Conservation (phyloP, 2,888 invertebrate species). For the Julus scanicus region DNA sequence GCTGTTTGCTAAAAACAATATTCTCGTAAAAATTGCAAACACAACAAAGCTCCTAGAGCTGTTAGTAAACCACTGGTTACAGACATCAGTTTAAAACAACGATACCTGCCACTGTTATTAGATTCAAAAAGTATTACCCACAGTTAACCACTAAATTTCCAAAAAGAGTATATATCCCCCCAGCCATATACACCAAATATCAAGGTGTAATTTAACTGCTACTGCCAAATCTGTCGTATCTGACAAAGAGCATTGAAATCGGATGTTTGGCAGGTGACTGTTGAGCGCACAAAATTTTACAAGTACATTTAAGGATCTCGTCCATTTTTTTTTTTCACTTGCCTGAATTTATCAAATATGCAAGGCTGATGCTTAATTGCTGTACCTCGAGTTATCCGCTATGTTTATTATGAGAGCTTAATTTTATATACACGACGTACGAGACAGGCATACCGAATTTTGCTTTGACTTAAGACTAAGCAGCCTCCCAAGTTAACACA, state of each 20-base stretch:
- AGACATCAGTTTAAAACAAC: background rate
- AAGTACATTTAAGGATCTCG: background rate
- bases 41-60: constrained; percentile 23
- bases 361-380: constrained; percentile 23
- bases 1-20: background rate
- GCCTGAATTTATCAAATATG: background rate
- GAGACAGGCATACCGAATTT: constrained; percentile 39
- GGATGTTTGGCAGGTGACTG: too few species aligned
- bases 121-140: background rate
- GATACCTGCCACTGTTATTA: background rate
- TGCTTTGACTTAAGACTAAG: background rate
- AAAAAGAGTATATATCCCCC: background rate
- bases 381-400: background rate
- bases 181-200: background rate
- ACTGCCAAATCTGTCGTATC: too few species aligned
- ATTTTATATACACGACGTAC: constrained; percentile 16
- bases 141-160: background rate
- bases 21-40: background rate
- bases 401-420: background rate
- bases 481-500: background rate
- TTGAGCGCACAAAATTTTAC: background rate
- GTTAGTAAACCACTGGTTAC: background rate
- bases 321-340: background rate
- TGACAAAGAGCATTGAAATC: too few species aligned
- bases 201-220: too few species aligned